Base-by-base conservation (phyloP, 2,113 vertebrate species). In the Phalacrocorax brasilianus region DNA sequence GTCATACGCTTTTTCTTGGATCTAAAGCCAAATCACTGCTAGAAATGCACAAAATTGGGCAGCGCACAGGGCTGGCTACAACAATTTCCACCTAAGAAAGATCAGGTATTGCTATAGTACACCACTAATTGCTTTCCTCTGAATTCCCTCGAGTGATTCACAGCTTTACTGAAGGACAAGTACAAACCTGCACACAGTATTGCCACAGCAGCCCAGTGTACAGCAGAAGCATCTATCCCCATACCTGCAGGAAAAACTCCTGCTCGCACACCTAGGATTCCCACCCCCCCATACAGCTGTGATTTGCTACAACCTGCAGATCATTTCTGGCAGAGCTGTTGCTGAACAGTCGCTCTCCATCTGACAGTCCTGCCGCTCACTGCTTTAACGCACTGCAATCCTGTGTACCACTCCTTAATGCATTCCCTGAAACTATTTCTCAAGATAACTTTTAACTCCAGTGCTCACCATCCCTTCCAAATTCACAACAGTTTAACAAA, bases 231-330 rank as follows among this genome's bases (percentile, higher is more conserved):
- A 58, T 47, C 65, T 73, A 6, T 61, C 11, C 44, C 19, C 8
- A 12, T 17, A 35, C 6, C 45, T 28, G 20, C 61, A 88, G 61
- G 50, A 62, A 56, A 78, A 74, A 70, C 42, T 55, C n/a, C 22
- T 66, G 35, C 21, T 72, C 2, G 0, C 32, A n/a, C 18, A 45
- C 32, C 14, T 22, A 15, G 28, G 49, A 11, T 18, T 6, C 1
- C 16, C 18, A 13, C 27, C 11, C 8, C n/a, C 3, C 14, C 17
- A 7, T 2, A 28, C 27, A 35, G 11, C 3, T 85, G 38, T 24
- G 44, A 40, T 77, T 55, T 77, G 40, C 56, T 5, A 1, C 52
- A 66, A 65, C 49, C 92, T 80, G 26, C n/a, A 58, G 84, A 32
- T n/a, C 4, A 6, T 20, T 79, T 73, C 90, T 89, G 59, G 32